These are phyloP conservation scores for Typhlichthys eigenmanni DNA, from an alignment of 2,797 vertebrate genomes.

Conservation along the genomic window DNA sequence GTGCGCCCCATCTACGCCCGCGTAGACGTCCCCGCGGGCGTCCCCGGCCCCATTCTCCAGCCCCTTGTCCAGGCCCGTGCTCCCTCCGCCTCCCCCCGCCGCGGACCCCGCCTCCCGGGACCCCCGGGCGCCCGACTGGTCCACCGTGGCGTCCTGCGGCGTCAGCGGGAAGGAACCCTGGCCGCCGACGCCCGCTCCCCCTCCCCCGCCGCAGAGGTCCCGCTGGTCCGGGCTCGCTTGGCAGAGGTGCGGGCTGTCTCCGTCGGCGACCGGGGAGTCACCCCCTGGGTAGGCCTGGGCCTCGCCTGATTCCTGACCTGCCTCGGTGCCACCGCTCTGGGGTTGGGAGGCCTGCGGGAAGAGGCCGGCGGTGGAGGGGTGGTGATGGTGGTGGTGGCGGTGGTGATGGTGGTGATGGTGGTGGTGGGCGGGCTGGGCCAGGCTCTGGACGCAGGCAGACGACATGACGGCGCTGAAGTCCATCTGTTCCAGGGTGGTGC, in stretches of 20 bases:
- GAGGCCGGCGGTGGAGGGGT: conserved; percentile 91
- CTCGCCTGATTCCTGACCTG: conserved; percentile 65
- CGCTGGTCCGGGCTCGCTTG: conserved; percentile 73
- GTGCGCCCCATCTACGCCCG: conserved; percentile 80
- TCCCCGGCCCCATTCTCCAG: conserved; percentile 80
- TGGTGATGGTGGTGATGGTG: conserved; percentile 78
- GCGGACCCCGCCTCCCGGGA: conserved; percentile 79
- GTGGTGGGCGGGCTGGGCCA: conserved; percentile 87
- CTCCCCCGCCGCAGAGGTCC: conserved; percentile 63
- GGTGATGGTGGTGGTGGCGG: conserved; percentile 81
- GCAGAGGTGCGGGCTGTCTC: conserved; percentile 70
- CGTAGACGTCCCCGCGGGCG: conserved; percentile 79
- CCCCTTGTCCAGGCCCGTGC: conserved; percentile 73
- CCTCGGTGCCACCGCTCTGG: conserved; percentile 65
- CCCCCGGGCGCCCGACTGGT: conserved; percentile 69
- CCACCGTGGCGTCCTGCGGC: conserved; percentile 43
- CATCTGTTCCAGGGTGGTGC: conserved; percentile 98
- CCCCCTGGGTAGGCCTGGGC: conserved; percentile 64
- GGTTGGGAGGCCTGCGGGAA: conserved; percentile 91
- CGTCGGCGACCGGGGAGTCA: conserved; percentile 70
- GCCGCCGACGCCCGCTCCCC: conserved; percentile 34
- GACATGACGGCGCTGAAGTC: conserved; percentile 97
- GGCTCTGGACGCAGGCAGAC: conserved; percentile 82
- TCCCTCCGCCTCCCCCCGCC: too few relatives aligned
- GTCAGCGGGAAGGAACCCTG: conserved; percentile 53